Conservation (phyloP, 2,797 vertebrate species). For the Helarctos malayanus region DNA sequence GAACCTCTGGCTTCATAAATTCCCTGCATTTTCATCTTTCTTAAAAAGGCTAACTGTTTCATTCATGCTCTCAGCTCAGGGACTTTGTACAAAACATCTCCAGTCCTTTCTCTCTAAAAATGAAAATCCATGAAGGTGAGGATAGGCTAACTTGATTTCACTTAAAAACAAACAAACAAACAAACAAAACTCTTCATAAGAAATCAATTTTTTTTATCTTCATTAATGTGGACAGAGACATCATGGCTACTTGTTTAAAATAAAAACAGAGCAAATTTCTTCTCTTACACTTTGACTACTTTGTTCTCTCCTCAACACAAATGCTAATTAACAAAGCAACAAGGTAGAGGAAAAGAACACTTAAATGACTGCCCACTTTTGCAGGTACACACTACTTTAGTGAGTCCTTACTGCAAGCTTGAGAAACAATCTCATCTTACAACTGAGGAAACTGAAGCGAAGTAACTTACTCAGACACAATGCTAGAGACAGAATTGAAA, state of each 20-base stretch:
- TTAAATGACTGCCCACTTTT: background rate
- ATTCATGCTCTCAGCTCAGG: background rate
- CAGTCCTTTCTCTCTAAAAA: slow-evolving; percentile 32
- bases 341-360: slow-evolving; percentile 15
- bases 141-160: slow-evolving; percentile 48
- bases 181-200: background rate
- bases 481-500: slow-evolving; percentile 31
- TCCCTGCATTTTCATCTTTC: slow-evolving; percentile 3
- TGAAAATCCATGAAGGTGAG: slow-evolving; percentile 39
- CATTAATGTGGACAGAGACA: background rate
- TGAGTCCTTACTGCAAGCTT: slow-evolving; percentile 1
- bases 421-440: slow-evolving; percentile 26
- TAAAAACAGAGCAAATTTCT: slow-evolving; percentile 46
- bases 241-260: slow-evolving; percentile 58
- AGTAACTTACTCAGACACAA: slow-evolving; percentile 41
- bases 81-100: background rate
- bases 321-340: slow-evolving; percentile 42
- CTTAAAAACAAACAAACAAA: background rate
- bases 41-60: background rate
- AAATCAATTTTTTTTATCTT: slow-evolving; percentile 23
- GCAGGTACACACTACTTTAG: slow-evolving; percentile 3
- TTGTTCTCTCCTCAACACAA: background rate
- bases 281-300: slow-evolving; percentile 24
- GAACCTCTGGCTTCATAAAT: slow-evolving; percentile 29
- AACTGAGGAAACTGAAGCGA: slow-evolving; percentile 43